A percentile compares a stretch with the other conserved stretches of the same genome.
phyloP scores from a whole-genome alignment of 2,113 vertebrate genomes.

The Calcarius ornatus region DNA sequence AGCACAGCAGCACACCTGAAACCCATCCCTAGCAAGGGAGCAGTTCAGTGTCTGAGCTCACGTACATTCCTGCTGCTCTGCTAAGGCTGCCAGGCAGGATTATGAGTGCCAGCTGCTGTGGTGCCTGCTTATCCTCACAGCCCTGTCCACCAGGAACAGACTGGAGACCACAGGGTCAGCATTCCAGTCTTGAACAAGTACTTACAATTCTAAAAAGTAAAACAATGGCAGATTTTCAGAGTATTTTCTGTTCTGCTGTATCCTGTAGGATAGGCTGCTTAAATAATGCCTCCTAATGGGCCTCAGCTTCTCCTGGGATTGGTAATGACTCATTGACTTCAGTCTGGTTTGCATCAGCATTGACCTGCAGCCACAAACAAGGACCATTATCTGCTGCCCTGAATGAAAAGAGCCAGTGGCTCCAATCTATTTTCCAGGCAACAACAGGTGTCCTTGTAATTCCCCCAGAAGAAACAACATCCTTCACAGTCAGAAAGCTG shows the following conservation, averaged over 20 bases:
- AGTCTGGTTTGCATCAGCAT: neutral
- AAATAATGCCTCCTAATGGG: neutral
- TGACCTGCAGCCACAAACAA: neutral
- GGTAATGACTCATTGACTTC: neutral
- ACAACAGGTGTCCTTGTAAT: neutral
- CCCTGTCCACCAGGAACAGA: neutral
- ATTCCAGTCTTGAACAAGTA: neutral
- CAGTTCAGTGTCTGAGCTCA: neutral
- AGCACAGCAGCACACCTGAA: conserved; percentile 3
- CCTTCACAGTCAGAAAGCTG: neutral
- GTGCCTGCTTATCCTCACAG: neutral
- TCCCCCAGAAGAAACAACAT: neutral
- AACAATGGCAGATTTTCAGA: neutral
- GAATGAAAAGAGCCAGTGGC: neutral
- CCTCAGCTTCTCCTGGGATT: neutral
- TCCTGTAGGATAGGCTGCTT: neutral
- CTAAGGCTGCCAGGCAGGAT: neutral
- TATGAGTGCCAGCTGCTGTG: neutral
- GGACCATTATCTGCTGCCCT: neutral
- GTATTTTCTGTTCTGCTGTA: neutral
- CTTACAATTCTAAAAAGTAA: neutral
- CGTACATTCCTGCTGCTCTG: neutral
- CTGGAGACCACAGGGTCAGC: neutral
- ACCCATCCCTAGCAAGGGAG: neutral
- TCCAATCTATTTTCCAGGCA: neutral